phyloP scores from a whole-genome alignment of 1,140 invertebrate species.

The Drosophila setifemur region DNA sequence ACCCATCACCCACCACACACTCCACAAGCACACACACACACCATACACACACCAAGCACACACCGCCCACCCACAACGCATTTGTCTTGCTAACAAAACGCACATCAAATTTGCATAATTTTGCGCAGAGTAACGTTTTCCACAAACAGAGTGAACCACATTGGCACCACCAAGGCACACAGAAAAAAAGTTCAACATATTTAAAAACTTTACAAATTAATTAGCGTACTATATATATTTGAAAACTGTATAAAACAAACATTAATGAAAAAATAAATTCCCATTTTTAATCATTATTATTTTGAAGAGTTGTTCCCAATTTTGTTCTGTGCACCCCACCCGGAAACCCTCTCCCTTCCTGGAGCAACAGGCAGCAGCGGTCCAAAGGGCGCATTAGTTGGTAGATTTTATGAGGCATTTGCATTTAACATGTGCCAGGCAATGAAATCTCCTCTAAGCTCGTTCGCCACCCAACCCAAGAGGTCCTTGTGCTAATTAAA shows the following conservation, averaged over 20 bases:
- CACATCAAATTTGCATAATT: conserved; percentile 81
- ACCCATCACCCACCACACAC: background rate
- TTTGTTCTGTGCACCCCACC: too few relatives aligned
- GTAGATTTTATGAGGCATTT: conserved; percentile 71
- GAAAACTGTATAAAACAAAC: too few relatives aligned
- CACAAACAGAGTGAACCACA: conserved; percentile 55
- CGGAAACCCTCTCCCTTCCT: background rate
- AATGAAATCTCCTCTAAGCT: conserved; percentile 54
- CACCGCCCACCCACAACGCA: conserved; percentile 19
- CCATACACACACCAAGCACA: background rate
- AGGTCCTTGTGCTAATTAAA: conserved; percentile 65
- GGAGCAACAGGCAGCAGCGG: conserved; percentile 47
- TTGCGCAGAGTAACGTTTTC: conserved; percentile 74
- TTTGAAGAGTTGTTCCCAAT: too few relatives aligned
- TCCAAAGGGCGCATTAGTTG: conserved; percentile 53
- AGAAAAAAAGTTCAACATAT: too few relatives aligned
- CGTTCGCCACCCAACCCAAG: background rate
- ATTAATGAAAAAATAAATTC: too few relatives aligned
- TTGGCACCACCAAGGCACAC: conserved; percentile 17
- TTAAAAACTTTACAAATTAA: too few relatives aligned
- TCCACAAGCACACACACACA: background rate
- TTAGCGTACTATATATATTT: too few relatives aligned
- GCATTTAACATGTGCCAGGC: conserved; percentile 67
- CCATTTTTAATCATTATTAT: too few relatives aligned
- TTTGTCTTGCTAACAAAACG: conserved; percentile 68